These are phyloP conservation scores for Neolamprologus sp. DNA, from an alignment of 2,113 vertebrate species.

Conservation along the genomic window DNA sequence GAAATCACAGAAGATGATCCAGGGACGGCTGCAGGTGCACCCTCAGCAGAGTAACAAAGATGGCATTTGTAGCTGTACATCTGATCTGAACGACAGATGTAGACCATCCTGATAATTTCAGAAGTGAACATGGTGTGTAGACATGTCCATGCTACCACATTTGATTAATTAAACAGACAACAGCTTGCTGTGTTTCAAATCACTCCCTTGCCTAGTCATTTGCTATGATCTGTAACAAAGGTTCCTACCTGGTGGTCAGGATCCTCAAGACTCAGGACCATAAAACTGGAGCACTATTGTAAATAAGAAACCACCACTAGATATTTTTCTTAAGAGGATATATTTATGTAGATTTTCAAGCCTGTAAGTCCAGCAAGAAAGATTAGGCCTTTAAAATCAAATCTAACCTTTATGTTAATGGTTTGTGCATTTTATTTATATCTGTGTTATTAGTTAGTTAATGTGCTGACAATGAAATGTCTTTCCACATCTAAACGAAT, in stretches of 20 bases:
- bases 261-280: background rate
- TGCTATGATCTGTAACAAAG: background rate
- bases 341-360: background rate
- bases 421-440: accelerated
- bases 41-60: background rate
- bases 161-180: background rate
- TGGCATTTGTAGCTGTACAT: background rate
- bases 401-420: background rate
- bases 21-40: background rate
- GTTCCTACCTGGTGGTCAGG: background rate
- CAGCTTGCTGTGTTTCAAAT: background rate
- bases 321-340: background rate
- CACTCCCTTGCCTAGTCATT: background rate
- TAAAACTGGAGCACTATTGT: background rate
- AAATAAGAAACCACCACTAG: background rate
- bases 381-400: background rate
- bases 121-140: accelerated
- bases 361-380: background rate
- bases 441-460: accelerated
- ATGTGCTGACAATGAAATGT: background rate
- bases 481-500: background rate
- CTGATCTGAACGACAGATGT: background rate
- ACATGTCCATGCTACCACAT: background rate
- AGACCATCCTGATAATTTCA: background rate
- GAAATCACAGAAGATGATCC: background rate